These are phyloP conservation scores for Podarcis cretensis DNA, from an alignment of 2,113 vertebrate species.

Conservation along the genomic window DNA sequence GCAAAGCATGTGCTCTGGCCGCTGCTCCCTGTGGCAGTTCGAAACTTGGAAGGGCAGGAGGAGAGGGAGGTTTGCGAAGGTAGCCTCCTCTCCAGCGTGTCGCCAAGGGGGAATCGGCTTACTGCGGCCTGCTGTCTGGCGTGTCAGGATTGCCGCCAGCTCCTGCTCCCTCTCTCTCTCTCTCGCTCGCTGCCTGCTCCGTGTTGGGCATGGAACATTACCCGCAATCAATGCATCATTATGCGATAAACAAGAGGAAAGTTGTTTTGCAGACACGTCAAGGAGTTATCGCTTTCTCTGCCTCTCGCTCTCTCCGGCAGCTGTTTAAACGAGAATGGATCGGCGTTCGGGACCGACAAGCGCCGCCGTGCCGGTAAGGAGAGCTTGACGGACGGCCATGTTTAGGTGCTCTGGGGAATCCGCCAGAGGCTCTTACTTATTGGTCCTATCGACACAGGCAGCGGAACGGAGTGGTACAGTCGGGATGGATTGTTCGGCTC, in stretches of 20 bases:
- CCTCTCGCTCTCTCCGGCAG: neutral
- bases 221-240: slow-evolving; percentile 69
- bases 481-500: neutral
- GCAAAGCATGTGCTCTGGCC: no score
- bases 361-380: neutral
- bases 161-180: neutral
- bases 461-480: neutral
- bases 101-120: neutral
- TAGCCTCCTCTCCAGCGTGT: neutral
- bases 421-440: neutral
- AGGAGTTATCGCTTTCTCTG: slow-evolving; percentile 50
- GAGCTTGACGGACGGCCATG: neutral
- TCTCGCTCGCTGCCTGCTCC: neutral
- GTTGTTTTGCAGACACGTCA: slow-evolving; percentile 63
- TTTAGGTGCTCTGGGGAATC: neutral
- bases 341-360: slow-evolving; percentile 24
- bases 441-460: fast-evolving
- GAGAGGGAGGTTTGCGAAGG: no score
- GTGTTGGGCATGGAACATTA: slow-evolving; percentile 65
- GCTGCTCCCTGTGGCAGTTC: neutral
- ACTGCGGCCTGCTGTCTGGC: neutral
- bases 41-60: no score
- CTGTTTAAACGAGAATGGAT: slow-evolving; percentile 43
- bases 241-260: slow-evolving; percentile 69
- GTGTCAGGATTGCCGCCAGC: neutral